phyloP scores from a whole-genome alignment of 2,113 vertebrate genomes.

The Pseudolaguvia tuberculata region DNA sequence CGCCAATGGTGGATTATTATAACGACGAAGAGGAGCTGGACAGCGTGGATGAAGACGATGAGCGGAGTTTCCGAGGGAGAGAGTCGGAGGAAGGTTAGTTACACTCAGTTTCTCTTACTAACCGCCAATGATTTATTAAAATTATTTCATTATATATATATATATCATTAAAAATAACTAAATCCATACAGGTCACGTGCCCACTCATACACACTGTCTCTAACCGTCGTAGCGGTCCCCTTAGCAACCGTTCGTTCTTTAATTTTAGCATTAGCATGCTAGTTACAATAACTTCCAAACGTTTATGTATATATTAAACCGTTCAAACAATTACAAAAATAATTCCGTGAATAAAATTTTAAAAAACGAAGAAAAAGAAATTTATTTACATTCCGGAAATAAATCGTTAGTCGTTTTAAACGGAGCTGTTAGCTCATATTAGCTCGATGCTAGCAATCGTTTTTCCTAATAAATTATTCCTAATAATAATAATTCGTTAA shows the following conservation, averaged over 20 bases:
- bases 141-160: too few species aligned
- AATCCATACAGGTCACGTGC: not conserved
- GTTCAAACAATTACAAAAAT: not conserved
- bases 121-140: not conserved
- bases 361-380: too few species aligned
- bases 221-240: not conserved
- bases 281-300: not conserved
- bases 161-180: too few species aligned
- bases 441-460: not conserved
- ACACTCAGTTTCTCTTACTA: constrained; percentile 20
- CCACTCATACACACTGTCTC: not conserved
- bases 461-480: not conserved
- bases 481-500: not conserved
- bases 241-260: not conserved
- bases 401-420: not conserved
- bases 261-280: constrained; percentile 8
- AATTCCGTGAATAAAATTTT: not conserved
- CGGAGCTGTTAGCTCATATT: not conserved
- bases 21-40: constrained; percentile 91
- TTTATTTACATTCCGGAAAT: too few species aligned
- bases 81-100: constrained; percentile 86
- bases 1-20: constrained; percentile 83
- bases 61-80: constrained; percentile 86
- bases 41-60: constrained; percentile 90
- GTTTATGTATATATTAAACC: not conserved